Evolutionary conservation across 2,797 vertebrate genomes (phyloP).

Genomic region (Oreortyx pictus): DNA sequence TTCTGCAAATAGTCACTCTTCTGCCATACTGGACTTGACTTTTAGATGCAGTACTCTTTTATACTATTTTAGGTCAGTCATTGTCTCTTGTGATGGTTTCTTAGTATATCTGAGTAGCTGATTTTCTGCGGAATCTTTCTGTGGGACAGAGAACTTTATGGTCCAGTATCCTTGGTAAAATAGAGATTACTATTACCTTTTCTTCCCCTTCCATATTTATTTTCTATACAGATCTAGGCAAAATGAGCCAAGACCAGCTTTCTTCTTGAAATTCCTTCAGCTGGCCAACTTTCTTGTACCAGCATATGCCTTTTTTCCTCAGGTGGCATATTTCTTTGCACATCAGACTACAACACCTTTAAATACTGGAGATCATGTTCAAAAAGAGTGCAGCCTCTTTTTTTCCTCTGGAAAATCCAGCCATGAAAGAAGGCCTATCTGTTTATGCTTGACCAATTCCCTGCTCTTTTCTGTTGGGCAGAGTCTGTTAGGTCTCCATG

Average conservation of each 20-base stretch:
- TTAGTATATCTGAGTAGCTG: background rate
- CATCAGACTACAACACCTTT: background rate
- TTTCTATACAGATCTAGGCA: background rate
- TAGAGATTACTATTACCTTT: background rate
- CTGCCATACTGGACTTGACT: background rate
- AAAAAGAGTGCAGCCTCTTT: background rate
- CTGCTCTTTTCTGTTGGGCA: background rate
- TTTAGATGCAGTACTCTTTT: background rate
- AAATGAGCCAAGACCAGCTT: background rate
- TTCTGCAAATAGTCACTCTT: background rate
- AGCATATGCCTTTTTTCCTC: background rate
- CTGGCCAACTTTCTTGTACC: background rate
- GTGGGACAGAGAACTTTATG: background rate
- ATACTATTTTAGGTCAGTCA: background rate
- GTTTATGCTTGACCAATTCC: background rate
- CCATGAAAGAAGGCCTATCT: background rate
- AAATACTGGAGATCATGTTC: background rate
- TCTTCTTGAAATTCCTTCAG: background rate
- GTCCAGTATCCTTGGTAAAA: background rate
- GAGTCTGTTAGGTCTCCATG: fast-evolving
- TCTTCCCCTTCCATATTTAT: background rate
- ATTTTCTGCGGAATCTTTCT: background rate
- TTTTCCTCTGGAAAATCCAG: background rate
- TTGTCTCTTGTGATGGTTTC: background rate
- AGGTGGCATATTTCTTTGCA: background rate